Percentiles rank a stretch among this genome's conserved stretches.
Conservation (phyloP, 92 coral and sea anemone species). For the Blastomussa wellsi region DNA sequence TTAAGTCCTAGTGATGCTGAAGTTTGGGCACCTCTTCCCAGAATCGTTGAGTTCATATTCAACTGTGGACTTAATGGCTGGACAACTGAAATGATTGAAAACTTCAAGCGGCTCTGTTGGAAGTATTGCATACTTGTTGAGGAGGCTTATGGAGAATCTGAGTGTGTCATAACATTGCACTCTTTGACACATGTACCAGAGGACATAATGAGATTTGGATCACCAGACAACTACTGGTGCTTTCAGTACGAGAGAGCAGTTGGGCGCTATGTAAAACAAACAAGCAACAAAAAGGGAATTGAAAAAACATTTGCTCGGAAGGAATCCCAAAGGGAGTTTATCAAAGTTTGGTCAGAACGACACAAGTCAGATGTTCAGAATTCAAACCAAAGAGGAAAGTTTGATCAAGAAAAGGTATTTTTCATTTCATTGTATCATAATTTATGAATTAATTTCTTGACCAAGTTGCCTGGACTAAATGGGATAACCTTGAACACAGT, state of each 20-base stretch:
- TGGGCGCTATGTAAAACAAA: conserved; percentile 38
- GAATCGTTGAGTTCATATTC: conserved; percentile 47
- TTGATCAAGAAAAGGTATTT: conserved; percentile 20
- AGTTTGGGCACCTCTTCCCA: conserved; percentile 60
- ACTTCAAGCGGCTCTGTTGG: conserved; percentile 46
- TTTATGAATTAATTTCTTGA: neutral
- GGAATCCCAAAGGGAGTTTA: conserved; percentile 50
- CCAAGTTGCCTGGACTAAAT: neutral
- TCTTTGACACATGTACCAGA: conserved; percentile 51
- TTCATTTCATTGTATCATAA: neutral
- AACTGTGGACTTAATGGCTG: conserved; percentile 54
- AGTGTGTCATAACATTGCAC: conserved; percentile 41
- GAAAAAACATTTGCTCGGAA: conserved; percentile 42
- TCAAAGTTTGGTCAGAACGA: conserved; percentile 41
- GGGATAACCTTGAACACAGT: neutral
- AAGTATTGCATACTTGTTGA: conserved; percentile 59
- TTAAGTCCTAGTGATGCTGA: conserved; percentile 33
- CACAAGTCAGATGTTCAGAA: conserved; percentile 2
- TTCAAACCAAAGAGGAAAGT: conserved; percentile 19
- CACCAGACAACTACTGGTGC: conserved; percentile 58
- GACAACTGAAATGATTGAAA: conserved; percentile 51
- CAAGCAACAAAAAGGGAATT: conserved; percentile 37
- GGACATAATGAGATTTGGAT: conserved; percentile 48
- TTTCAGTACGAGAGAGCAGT: conserved; percentile 57
- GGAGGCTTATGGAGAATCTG: conserved; percentile 48